phyloP scores from a whole-genome alignment of 1,140 invertebrate species.

The Drosophila lini region DNA sequence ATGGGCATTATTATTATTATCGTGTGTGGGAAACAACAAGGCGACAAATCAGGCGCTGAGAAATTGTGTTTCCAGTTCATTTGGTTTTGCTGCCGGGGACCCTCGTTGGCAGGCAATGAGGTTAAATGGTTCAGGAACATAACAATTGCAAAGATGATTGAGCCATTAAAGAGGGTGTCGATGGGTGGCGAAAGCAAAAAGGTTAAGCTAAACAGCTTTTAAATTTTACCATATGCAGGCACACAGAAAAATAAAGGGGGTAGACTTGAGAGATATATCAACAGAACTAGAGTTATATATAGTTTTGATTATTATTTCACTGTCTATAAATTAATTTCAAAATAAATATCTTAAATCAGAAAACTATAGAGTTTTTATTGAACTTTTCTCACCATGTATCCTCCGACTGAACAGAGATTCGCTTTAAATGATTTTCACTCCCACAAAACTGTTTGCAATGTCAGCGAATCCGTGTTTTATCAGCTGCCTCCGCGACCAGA shows the following conservation, averaged over 20 bases:
- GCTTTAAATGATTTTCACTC: constrained; percentile 2
- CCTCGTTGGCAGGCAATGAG: constrained; percentile 22
- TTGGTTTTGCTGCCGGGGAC: constrained; percentile 15
- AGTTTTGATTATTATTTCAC: not conserved
- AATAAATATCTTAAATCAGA: not conserved
- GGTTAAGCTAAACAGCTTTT: constrained; percentile 6
- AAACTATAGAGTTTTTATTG: not conserved
- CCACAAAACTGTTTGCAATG: constrained; percentile 24
- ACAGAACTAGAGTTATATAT: not conserved
- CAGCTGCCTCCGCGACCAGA: constrained; percentile 11
- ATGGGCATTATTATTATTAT: constrained; percentile 21
- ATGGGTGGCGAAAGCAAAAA: not conserved
- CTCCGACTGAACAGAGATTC: not conserved
- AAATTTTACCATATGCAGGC: not conserved
- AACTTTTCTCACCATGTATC: not conserved
- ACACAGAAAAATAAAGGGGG: not conserved
- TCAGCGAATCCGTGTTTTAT: constrained; percentile 40
- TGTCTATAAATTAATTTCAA: not conserved
- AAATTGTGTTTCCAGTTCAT: constrained; percentile 67
- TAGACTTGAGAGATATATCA: not conserved
- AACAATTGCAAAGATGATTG: constrained; percentile 59
- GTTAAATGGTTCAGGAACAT: constrained; percentile 40
- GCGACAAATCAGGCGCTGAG: constrained; percentile 50
- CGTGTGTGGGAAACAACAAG: constrained; percentile 27
- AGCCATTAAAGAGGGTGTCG: constrained; percentile 27